phyloP scores from a whole-genome alignment of 2,113 vertebrate genomes.

The Vireo altiloquus region DNA sequence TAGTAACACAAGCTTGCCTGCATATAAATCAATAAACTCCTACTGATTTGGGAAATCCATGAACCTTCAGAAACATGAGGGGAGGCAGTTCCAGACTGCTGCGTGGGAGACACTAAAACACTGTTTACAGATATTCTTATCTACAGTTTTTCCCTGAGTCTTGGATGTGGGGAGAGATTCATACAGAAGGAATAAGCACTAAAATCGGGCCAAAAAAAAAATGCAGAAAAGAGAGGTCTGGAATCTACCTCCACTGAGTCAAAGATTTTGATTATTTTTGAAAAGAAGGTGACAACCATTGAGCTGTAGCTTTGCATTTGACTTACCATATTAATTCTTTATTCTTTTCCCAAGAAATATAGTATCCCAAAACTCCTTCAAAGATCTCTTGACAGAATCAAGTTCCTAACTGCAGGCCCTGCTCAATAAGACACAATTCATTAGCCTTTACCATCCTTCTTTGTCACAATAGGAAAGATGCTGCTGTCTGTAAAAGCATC shows the following conservation, averaged over 20 bases:
- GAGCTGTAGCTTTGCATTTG: background rate
- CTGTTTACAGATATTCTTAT: constrained; percentile 34
- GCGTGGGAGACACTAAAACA: constrained; percentile 47
- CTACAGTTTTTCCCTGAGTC: background rate
- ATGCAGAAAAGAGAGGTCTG: background rate
- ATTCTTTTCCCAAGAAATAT: background rate
- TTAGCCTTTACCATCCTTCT: background rate
- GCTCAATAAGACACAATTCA: background rate
- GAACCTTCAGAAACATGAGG: background rate
- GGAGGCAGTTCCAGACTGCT: constrained; percentile 36
- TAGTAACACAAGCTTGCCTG: constrained; percentile 11
- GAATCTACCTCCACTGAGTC: background rate
- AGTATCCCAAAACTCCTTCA: background rate
- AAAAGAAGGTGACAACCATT: background rate
- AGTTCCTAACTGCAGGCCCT: background rate
- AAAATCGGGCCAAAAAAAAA: background rate
- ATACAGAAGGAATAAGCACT: background rate
- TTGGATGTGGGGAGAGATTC: background rate
- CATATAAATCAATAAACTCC: constrained; percentile 26
- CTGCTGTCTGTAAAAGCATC: background rate
- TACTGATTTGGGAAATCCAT: constrained; percentile 37
- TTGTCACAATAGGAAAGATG: background rate
- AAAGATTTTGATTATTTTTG: background rate
- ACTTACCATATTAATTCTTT: background rate
- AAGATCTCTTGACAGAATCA: background rate